A percentile compares a stretch with the other conserved stretches of the same genome.
Evolutionary conservation across 2,113 vertebrate genomes (phyloP).

Genomic region (Podarcis raffonei): DNA sequence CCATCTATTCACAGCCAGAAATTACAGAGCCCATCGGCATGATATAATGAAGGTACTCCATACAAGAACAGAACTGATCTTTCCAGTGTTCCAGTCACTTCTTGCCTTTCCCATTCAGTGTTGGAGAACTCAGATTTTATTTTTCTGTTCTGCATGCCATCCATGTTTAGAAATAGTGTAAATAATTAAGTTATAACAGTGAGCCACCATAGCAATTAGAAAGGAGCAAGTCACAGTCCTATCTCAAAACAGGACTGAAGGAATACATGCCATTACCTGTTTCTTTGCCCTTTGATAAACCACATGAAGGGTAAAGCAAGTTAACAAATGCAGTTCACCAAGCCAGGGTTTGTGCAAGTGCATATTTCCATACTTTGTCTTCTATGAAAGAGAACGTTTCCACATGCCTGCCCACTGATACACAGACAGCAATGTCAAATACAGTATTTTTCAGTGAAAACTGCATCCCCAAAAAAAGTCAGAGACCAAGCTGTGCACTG

Average conservation of each 20-base stretch:
- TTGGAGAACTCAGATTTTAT: not conserved
- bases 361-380: not conserved
- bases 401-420: not conserved
- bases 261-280: not conserved
- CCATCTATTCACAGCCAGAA: not conserved
- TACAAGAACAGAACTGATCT: slow-evolving; percentile 8
- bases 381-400: not conserved
- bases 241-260: not conserved
- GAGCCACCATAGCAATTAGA: not conserved
- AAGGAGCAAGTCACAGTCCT: not conserved
- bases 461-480: slow-evolving; percentile 60
- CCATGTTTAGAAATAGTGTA: not conserved
- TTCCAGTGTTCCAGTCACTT: slow-evolving; percentile 6
- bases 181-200: not conserved
- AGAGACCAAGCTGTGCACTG: slow-evolving; percentile 50
- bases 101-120: not conserved
- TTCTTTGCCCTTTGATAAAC: not conserved
- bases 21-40: not conserved
- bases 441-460: slow-evolving; percentile 50
- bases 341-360: not conserved
- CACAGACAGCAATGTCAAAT: slow-evolving; percentile 49
- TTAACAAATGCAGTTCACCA: not conserved
- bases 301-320: not conserved
- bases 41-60: not conserved
- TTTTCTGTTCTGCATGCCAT: not conserved